Evolutionary conservation across 2,113 vertebrate species (phyloP).

Genomic region (Grammomys surdaster): DNA sequence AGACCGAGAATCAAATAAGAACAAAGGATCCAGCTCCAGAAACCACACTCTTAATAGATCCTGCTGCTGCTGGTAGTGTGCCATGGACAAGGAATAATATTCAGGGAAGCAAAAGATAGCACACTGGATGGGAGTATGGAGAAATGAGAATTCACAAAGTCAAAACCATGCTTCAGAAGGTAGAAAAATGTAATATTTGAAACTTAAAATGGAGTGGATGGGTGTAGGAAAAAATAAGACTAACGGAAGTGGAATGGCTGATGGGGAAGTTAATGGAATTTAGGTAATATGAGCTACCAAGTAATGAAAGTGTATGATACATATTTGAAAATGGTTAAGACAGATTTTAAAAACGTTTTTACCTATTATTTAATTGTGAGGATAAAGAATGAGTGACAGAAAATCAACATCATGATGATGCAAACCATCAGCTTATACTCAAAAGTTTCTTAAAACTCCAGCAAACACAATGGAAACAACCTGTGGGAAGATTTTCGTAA

Average conservation of each 20-base stretch:
- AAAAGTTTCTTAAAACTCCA: not conserved
- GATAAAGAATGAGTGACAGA: not conserved
- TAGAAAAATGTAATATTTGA: not conserved
- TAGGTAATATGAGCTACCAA: not conserved
- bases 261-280: not conserved
- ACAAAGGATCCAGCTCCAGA: not conserved
- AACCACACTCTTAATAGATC: not conserved
- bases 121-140: not conserved
- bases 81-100: not conserved
- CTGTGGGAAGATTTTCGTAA: not conserved
- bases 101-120: not conserved
- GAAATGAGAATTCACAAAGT: not conserved
- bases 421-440: not conserved
- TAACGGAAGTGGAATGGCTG: not conserved
- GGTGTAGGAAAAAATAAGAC: not conserved
- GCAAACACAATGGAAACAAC: not conserved
- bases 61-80: not conserved
- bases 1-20: not conserved
- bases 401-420: not conserved
- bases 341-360: not conserved
- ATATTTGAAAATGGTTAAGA: not conserved
- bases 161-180: not conserved
- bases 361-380: not conserved
- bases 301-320: not conserved
- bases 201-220: not conserved